Conservation (phyloP, 2,888 invertebrate species). For the Acrocyrtus sp. region DNA sequence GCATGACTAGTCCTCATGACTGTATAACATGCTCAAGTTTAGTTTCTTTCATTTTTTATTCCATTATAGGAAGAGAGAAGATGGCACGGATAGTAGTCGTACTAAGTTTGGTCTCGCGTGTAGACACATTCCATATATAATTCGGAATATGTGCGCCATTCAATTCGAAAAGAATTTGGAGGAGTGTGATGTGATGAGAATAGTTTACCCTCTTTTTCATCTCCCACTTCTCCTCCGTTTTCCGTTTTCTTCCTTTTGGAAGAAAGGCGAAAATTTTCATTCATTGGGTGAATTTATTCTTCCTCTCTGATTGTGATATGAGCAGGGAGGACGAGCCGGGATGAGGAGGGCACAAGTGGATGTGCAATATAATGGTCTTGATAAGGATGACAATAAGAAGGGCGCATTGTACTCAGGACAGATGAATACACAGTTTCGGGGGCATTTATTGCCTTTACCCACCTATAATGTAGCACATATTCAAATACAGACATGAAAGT, state of each 20-base stretch:
- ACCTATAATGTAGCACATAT: neutral
- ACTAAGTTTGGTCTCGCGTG: no score
- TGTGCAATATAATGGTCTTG: neutral
- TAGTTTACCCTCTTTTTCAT: conserved; percentile 35
- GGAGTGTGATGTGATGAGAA: conserved; percentile 23
- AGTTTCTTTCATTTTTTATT: conserved; percentile 1
- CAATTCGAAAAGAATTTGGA: neutral
- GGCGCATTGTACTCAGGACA: neutral
- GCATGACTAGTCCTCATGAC: conserved; percentile 49
- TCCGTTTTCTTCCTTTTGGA: neutral
- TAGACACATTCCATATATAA: no score
- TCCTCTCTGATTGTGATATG: neutral
- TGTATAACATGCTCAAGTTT: conserved; percentile 33
- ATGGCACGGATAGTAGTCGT: no score
- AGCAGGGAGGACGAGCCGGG: neutral
- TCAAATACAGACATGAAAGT: neutral
- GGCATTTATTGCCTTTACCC: neutral
- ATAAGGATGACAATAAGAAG: neutral
- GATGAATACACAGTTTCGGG: neutral
- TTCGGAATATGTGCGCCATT: neutral
- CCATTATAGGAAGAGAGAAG: neutral
- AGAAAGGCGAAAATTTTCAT: conserved; percentile 3
- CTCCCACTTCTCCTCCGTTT: no score
- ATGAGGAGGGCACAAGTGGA: neutral
- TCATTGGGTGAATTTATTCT: neutral